phyloP scores from a whole-genome alignment of 2,888 invertebrate species.

The Camponotus fellah region DNA sequence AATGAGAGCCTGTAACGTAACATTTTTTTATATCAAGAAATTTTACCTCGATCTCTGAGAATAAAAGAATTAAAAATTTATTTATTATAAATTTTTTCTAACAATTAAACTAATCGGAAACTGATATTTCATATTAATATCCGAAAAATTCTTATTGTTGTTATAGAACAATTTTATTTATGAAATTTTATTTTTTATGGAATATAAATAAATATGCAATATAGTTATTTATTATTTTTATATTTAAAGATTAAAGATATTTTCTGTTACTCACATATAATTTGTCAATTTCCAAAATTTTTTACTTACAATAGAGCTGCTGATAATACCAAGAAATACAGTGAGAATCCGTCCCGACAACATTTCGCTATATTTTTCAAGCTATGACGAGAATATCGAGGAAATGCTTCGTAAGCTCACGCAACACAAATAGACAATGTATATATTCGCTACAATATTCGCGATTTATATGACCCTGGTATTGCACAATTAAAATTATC shows the following conservation, averaged over 20 bases:
- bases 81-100: slow-evolving; percentile 12
- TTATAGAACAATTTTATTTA: not conserved
- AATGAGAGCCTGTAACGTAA: slow-evolving; percentile 27
- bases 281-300: slow-evolving; percentile 44
- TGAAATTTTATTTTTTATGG: not conserved
- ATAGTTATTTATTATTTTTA: not conserved
- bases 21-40: slow-evolving; percentile 9
- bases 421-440: slow-evolving; percentile 43
- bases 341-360: slow-evolving; percentile 28
- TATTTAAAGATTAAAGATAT: not conserved
- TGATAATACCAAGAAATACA: slow-evolving; percentile 35
- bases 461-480: slow-evolving; percentile 35
- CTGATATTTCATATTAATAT: too few species aligned
- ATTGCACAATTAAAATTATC: slow-evolving; percentile 54
- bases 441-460: slow-evolving; percentile 13
- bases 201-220: slow-evolving; percentile 1
- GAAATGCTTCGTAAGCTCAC: slow-evolving; percentile 45
- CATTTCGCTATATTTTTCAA: slow-evolving; percentile 41
- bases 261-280: slow-evolving; percentile 38
- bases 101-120: not conserved
- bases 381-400: slow-evolving; percentile 32
- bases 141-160: not conserved
- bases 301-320: slow-evolving; percentile 23
- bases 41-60: not conserved
- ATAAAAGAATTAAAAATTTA: too few species aligned